Conservation (phyloP, 2,888 invertebrate genomes). For the Acrobasis consociella region DNA sequence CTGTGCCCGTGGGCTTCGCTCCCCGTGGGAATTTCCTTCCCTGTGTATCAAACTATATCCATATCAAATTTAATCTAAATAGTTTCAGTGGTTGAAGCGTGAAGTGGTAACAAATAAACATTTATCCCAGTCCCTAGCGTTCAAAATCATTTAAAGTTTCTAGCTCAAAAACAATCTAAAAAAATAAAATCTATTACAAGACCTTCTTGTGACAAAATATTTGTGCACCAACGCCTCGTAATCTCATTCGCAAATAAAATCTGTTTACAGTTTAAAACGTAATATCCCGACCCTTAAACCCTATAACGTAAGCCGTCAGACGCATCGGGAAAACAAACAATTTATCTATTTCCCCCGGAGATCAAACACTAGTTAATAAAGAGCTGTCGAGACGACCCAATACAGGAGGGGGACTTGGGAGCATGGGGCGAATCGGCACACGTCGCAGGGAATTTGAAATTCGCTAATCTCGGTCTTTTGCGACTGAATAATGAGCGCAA, state of each 20-base stretch:
- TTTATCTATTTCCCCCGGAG: conserved; percentile 69
- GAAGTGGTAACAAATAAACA: too few relatives aligned
- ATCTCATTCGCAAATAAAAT: conserved; percentile 17
- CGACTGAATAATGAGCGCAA: conserved; percentile 66
- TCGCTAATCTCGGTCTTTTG: conserved; percentile 58
- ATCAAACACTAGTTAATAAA: conserved; percentile 72
- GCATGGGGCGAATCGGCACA: conserved; percentile 47
- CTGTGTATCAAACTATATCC: too few relatives aligned
- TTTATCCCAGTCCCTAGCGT: too few relatives aligned
- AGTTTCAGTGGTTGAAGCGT: too few relatives aligned
- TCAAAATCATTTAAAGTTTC: too few relatives aligned
- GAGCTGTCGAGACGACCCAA: conserved; percentile 49
- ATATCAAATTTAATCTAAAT: too few relatives aligned
- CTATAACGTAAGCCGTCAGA: conserved; percentile 32
- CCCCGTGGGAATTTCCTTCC: too few relatives aligned
- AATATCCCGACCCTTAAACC: conserved; percentile 16
- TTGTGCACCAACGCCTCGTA: conserved; percentile 6
- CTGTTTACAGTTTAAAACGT: conserved; percentile 17
- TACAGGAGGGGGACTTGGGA: conserved; percentile 60
- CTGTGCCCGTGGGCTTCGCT: too few relatives aligned
- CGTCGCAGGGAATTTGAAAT: conserved; percentile 61
- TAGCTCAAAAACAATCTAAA: too few relatives aligned
- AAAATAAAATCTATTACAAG: background rate
- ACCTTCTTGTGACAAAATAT: conserved; percentile 1
- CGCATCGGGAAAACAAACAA: conserved; percentile 65